Percentiles rank a stretch among this genome's conserved stretches.
Conservation (phyloP, 30 jellyfish, hydroid and myxozoan species). For the Aurelia coerulea region DNA sequence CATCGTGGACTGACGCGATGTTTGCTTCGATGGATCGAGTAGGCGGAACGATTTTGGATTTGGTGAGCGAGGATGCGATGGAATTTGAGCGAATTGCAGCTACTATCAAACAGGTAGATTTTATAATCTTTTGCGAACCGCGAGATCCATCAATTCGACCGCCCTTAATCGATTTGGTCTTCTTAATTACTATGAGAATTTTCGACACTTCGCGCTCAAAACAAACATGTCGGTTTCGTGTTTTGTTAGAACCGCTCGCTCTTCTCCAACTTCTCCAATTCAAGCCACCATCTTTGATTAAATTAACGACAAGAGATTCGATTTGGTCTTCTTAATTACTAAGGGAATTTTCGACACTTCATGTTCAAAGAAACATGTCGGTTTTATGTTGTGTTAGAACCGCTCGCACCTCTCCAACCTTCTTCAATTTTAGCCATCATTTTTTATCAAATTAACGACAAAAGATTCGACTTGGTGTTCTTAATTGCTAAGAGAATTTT, state of each 20-base stretch:
- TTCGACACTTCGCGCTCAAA: conserved; percentile 29
- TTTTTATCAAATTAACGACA: too few relatives aligned
- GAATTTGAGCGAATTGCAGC: conserved; percentile 82
- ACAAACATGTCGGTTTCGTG: conserved; percentile 19
- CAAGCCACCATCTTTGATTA: too few relatives aligned
- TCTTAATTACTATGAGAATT: conserved; percentile 25
- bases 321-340: too few relatives aligned
- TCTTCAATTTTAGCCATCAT: too few relatives aligned
- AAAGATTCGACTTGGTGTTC: conserved; percentile 24
- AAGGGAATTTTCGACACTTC: too few relatives aligned
- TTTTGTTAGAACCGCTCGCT: not conserved
- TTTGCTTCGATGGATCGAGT: conserved; percentile 75
- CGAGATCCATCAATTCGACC: conserved; percentile 63
- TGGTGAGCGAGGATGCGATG: conserved; percentile 73
- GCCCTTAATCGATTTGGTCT: conserved; percentile 51
- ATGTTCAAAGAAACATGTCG: too few relatives aligned
- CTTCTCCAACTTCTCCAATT: not conserved
- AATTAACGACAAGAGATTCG: too few relatives aligned
- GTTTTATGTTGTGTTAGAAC: too few relatives aligned
- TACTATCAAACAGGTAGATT: conserved; percentile 69
- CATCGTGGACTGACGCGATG: conserved; percentile 73
- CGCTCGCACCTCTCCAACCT: too few relatives aligned
- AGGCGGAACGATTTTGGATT: conserved; percentile 61
- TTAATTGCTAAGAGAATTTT: conserved; percentile 28
- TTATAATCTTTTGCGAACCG: conserved; percentile 56